Conservation (phyloP, 2,113 vertebrate species). For the Panthera tigris region DNA sequence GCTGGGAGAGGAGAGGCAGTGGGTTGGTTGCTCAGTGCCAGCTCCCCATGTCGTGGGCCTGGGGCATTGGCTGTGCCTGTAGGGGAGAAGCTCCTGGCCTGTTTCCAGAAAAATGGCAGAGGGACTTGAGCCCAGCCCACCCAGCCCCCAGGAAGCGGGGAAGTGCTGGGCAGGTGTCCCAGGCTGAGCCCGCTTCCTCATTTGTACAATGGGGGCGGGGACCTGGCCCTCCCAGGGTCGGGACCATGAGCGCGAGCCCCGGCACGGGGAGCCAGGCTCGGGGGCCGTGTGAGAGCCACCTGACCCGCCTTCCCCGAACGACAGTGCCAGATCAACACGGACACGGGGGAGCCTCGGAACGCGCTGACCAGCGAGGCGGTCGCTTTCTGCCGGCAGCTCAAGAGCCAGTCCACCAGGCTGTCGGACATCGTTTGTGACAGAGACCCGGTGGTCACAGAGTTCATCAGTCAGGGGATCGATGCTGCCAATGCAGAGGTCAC, state of each 20-base stretch:
- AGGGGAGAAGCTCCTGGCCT: background rate
- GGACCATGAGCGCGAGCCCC: accelerated
- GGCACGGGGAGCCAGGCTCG: accelerated
- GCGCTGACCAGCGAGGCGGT: conserved; percentile 86
- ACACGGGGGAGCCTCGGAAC: conserved; percentile 85
- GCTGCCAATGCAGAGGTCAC: conserved; percentile 84
- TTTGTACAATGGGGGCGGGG: background rate
- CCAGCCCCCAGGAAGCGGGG: no score
- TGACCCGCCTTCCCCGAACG: accelerated
- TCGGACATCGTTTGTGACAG: conserved; percentile 84
- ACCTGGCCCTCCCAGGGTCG: background rate
- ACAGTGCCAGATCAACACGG: conserved; percentile 86
- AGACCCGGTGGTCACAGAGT: conserved; percentile 81
- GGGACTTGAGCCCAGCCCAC: background rate
- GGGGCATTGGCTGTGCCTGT: accelerated
- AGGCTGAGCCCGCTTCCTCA: background rate
- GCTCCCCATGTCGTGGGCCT: background rate
- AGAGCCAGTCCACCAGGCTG: conserved; percentile 87
- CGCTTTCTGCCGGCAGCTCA: conserved; percentile 86
- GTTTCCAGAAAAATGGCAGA: background rate
- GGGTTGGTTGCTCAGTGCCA: background rate
- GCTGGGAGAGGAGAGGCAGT: no score
- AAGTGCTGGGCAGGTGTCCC: background rate
- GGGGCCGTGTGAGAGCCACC: accelerated
- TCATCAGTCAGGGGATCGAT: conserved; percentile 89